phyloP scores from a whole-genome alignment of 1,140 invertebrate genomes.

The Planococcus citri region DNA sequence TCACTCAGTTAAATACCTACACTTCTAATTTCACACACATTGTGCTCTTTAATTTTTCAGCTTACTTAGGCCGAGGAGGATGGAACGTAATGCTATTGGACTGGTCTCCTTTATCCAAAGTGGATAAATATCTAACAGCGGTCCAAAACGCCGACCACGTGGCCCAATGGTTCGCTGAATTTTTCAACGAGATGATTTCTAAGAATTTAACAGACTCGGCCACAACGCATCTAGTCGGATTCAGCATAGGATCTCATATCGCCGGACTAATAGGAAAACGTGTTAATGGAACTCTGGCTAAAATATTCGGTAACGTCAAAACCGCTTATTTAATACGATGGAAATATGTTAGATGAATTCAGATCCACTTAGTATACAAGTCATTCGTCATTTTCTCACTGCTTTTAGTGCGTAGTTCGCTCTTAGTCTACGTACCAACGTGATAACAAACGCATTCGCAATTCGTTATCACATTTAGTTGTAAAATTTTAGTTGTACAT shows the following conservation, averaged over 20 bases:
- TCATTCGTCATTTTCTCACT: too few relatives aligned
- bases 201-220: background rate
- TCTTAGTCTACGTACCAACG: too few relatives aligned
- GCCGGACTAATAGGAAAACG: background rate
- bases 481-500: too few relatives aligned
- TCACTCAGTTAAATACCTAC: too few relatives aligned
- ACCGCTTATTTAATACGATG: background rate
- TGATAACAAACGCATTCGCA: too few relatives aligned
- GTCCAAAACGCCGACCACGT: background rate
- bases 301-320: background rate
- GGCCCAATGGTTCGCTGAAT: background rate
- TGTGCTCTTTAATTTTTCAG: too few relatives aligned
- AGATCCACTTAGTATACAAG: too few relatives aligned
- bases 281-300: background rate
- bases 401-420: too few relatives aligned
- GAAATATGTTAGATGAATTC: too few relatives aligned
- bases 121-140: background rate
- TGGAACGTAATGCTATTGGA: background rate
- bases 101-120: background rate
- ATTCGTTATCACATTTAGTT: too few relatives aligned
- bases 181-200: background rate
- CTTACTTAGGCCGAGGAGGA: background rate
- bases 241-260: conserved; percentile 5
- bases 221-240: background rate
- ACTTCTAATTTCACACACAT: too few relatives aligned